A percentile compares a stretch with the other conserved stretches of the same genome.
These are phyloP conservation scores for Nineta flava DNA, from an alignment of 2,888 invertebrate genomes.

Conservation along the genomic window DNA sequence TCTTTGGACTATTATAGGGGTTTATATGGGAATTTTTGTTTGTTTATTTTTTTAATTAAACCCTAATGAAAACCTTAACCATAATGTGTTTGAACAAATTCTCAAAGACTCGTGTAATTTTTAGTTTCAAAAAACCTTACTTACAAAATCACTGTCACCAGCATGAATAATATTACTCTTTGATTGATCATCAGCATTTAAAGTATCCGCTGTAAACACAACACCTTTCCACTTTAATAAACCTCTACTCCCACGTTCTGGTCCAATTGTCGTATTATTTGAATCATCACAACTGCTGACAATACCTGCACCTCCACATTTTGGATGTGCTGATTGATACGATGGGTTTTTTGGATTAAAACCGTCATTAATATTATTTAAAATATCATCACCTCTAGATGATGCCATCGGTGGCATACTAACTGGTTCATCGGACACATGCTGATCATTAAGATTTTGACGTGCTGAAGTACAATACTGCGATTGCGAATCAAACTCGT, in stretches of 20 bases:
- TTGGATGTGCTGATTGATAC: constrained; percentile 60
- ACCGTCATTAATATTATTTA: neutral
- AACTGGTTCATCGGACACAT: constrained; percentile 32
- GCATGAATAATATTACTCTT: neutral
- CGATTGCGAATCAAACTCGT: constrained; percentile 24
- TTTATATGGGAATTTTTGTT: too few species aligned
- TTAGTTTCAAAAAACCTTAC: neutral
- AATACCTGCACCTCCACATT: constrained; percentile 19
- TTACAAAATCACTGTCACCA: constrained; percentile 1
- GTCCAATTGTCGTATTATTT: neutral
- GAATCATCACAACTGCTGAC: neutral
- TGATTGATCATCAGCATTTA: constrained; percentile 12
- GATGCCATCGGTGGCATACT: constrained; percentile 35
- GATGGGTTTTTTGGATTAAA: constrained; percentile 59
- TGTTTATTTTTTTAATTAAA: too few species aligned
- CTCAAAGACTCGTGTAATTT: too few species aligned
- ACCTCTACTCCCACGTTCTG: constrained; percentile 22
- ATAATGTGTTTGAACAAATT: too few species aligned
- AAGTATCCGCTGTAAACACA: constrained; percentile 46
- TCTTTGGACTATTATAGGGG: too few species aligned
- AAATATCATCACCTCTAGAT: constrained; percentile 19
- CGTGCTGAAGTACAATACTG: constrained; percentile 23
- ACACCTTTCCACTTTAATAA: constrained; percentile 66
- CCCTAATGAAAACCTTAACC: too few species aligned
- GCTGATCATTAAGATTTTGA: constrained; percentile 11